These are phyloP conservation scores for Temnopleurus reevesii DNA, from an alignment of 53 echinoderm and acorn worm genomes.

Conservation along the genomic window DNA sequence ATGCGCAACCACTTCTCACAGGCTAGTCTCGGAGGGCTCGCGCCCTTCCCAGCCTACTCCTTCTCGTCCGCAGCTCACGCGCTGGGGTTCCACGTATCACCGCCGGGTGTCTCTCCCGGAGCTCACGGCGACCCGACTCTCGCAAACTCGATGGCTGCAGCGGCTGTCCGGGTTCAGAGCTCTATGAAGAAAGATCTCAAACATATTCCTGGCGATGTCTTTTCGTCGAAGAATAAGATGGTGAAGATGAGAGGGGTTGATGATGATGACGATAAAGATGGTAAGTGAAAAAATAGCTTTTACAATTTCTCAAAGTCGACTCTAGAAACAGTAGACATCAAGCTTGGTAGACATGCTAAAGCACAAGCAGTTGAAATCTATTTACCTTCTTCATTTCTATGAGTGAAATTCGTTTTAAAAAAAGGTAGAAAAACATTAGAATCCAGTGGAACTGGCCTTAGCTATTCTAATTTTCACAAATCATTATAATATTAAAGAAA, in stretches of 20 bases:
- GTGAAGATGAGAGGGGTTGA: background rate
- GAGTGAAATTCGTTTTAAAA: too few species aligned
- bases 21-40: constrained; percentile 43
- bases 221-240: constrained; percentile 18
- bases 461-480: too few species aligned
- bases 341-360: too few species aligned
- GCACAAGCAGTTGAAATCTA: too few species aligned
- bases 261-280: constrained; percentile 27
- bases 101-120: constrained; percentile 53
- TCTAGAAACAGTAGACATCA: too few species aligned
- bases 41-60: constrained; percentile 49
- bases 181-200: constrained; percentile 47
- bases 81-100: constrained; percentile 54
- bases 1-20: constrained; percentile 55
- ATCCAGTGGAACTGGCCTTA: too few species aligned
- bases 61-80: constrained; percentile 54
- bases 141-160: constrained; percentile 43
- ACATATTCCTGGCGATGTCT: constrained; percentile 25
- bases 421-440: too few species aligned
- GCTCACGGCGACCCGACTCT: constrained; percentile 40
- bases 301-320: too few species aligned
- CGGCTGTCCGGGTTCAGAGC: constrained; percentile 46
- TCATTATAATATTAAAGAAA: too few species aligned
- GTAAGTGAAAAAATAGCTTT: constrained; percentile 28
- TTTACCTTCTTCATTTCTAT: too few species aligned